Base-by-base conservation (phyloP, 2,888 invertebrate species). In the Andrena minutula region DNA sequence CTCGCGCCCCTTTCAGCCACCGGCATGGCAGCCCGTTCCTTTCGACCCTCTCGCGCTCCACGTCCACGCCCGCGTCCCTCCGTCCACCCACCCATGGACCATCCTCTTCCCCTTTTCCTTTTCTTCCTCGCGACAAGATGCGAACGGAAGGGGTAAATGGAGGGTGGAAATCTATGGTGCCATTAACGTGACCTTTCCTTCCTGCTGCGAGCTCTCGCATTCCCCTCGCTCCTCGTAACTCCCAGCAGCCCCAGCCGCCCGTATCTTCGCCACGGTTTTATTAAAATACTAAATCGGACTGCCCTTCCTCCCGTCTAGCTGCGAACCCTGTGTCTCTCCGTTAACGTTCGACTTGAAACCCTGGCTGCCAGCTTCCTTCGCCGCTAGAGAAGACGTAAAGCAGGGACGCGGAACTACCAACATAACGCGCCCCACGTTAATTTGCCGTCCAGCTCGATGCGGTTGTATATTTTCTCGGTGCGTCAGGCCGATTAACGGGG, bases 141-240 rank as follows among this genome's bases (percentile, higher is more conserved):
- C 78, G 79, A 87, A 82, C 74, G 79, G 83, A 85, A 82, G 69
- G 82, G 83, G 78, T 83, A 70, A 83, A 75, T 72, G 76, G 82
- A 81, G 84, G 81, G 86, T 85, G 79, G 82, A 89, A 90, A 90
- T 90, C 88, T 90, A 88, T 89, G 86, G 86, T 75, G 87, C 85
- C 90, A 89, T 89, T 89, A 87, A 83, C 83, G 83, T 83, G 77
- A 74, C 79, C 80, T 78, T 83, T 49, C 76, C 65, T 77, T 78
- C 68, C 77, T 69, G 64, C 60, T 41, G 35, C 26, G 58, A 49
- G 20, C 69, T 30, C 30, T 28, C 64, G 60, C 79, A 69, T 78
- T 86, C 83, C 56, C 47, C 41, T 41, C 82, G 78, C 74, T 76
- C 70, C 61, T 71, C 75, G 79, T 75, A 78, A 80, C 82, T 23